Evolutionary conservation across 2,888 invertebrate genomes (phyloP), one percentile per base, ranked within the genome.

Genomic region (Salticus scenicus): DNA sequence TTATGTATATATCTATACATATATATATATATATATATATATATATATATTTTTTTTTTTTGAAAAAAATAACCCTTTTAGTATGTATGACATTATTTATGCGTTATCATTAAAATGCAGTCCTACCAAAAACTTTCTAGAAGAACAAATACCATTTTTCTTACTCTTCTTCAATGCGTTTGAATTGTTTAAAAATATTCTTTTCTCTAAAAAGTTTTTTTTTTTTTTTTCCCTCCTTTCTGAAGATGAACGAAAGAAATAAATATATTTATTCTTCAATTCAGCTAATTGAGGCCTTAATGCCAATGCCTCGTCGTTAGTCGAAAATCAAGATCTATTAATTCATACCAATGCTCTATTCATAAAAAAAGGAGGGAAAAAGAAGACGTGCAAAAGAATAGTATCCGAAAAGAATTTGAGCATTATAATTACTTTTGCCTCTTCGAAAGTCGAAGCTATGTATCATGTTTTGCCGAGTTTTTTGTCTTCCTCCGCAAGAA

Each of bases 361-460:
- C 67, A 28, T 51, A 7, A 51, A 47, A 75, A 14, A 20, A n/a
- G 1, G 71, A 42, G 27, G 31, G 30, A 47, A 33, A 37, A 51
- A 80, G 72, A 80, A 24, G 64, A 37, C 42, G 31, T 64, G 47
- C 75, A 71, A 82, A 75, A 75, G 75, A 71, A 82, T 75, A 64
- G 31, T 66, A 71, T 71, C 63, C 28, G 24, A 75, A 63, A 74
- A 63, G 31, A 33, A 70, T 64, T 73, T 80, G 73, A 66, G 70
- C 27, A 67, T 57, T 75, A 70, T 82, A 82, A 82, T 82, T 82
- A 75, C 75, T 70, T 82, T 82, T 82, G 69, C 75, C 70, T 76
- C 75, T 51, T 47, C 20, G 41, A 73, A n/a, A 67, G 42, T 27
- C 30, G 31, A 67, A 31, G 42, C 74, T 37, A 82, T 82, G 82